Evolutionary conservation across 2,888 invertebrate species (phyloP).

Genomic region (Neelides folsomi): DNA sequence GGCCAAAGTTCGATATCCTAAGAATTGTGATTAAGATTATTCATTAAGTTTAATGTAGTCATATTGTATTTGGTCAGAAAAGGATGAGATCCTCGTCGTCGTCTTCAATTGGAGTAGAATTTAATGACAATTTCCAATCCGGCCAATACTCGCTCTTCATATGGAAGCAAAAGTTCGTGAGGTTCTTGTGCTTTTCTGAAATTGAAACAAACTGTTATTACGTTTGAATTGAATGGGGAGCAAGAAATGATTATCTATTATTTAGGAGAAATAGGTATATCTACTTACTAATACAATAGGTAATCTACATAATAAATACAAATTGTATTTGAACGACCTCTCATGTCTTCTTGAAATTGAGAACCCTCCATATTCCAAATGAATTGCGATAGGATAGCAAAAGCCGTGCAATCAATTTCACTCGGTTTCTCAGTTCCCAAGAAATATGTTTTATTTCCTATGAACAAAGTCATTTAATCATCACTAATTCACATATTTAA

Average conservation of each 20-base stretch:
- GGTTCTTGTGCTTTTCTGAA: conserved; percentile 15
- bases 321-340: conserved; percentile 6
- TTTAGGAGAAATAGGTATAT: too few species aligned
- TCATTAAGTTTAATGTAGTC: too few species aligned
- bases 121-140: conserved; percentile 19
- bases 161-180: conserved; percentile 25
- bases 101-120: too few species aligned
- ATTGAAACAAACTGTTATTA: background rate
- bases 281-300: too few species aligned
- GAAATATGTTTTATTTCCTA: conserved; percentile 21
- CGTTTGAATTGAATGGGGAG: too few species aligned
- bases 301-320: background rate
- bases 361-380: conserved; percentile 30
- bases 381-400: conserved; percentile 29
- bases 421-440: conserved; percentile 16
- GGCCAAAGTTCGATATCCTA: too few species aligned
- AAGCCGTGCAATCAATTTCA: conserved; percentile 31
- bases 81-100: background rate
- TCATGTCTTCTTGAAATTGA: conserved; percentile 20
- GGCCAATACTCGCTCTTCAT: conserved; percentile 26
- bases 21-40: too few species aligned
- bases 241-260: too few species aligned
- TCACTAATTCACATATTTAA: background rate
- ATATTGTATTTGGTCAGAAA: background rate
- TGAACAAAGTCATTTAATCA: background rate